phyloP scores from a whole-genome alignment of 2,888 invertebrate species.

The Dicycla oo region DNA sequence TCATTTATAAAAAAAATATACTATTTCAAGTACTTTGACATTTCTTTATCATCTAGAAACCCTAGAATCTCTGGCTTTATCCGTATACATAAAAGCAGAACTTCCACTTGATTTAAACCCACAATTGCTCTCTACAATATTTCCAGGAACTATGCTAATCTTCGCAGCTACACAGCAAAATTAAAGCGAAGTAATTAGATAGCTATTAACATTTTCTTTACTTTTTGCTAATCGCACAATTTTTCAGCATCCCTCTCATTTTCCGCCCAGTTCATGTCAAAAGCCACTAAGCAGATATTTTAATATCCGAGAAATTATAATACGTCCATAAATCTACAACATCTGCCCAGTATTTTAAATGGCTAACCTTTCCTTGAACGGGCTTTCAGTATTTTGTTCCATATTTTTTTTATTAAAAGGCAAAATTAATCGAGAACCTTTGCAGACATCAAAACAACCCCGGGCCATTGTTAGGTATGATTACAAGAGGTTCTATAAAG shows the following conservation, averaged over 20 bases:
- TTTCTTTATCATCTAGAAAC: neutral
- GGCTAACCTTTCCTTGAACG: constrained; percentile 73
- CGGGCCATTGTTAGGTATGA: constrained; percentile 86
- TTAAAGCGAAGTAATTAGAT: constrained; percentile 57
- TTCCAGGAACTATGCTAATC: constrained; percentile 34
- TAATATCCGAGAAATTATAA: constrained; percentile 69
- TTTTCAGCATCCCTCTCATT: constrained; percentile 61
- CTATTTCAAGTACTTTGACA: too few relatives aligned
- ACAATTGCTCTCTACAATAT: constrained; percentile 41
- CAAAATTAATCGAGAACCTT: constrained; percentile 87
- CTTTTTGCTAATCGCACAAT: constrained; percentile 64
- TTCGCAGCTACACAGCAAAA: constrained; percentile 33
- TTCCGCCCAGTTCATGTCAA: constrained; percentile 68
- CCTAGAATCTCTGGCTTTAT: neutral
- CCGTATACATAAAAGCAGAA: constrained; percentile 9
- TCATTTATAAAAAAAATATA: too few relatives aligned
- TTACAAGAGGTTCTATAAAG: constrained; percentile 86
- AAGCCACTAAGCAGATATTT: constrained; percentile 69
- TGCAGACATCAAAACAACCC: constrained; percentile 87
- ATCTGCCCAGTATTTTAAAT: constrained; percentile 78
- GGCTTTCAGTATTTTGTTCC: constrained; percentile 72
- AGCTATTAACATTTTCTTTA: constrained; percentile 59
- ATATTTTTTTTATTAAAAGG: constrained; percentile 83
- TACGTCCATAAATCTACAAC: constrained; percentile 73
- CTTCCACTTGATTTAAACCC: constrained; percentile 33